phyloP scores from a whole-genome alignment of 1,140 invertebrate species.

The Oscheius sp. region DNA sequence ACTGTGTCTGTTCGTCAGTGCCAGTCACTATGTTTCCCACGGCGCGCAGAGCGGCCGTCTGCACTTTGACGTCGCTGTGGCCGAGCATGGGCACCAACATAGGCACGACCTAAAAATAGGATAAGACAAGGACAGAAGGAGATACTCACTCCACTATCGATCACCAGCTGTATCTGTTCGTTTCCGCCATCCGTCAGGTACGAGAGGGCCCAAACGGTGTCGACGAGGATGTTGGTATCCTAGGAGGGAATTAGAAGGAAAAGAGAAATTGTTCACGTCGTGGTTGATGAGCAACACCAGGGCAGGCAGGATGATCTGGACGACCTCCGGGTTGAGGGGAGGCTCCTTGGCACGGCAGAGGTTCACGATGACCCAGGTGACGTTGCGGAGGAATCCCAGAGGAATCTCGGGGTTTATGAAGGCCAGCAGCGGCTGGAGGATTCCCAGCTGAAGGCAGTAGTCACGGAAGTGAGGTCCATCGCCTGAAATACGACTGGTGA shows the following conservation, averaged over 20 bases:
- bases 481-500: slow-evolving; percentile 70
- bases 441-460: slow-evolving; percentile 83
- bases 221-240: slow-evolving; percentile 95
- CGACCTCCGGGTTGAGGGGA: slow-evolving; percentile 63
- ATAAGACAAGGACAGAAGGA: neutral
- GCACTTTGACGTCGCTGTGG: slow-evolving; percentile 91
- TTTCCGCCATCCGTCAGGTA: slow-evolving; percentile 97
- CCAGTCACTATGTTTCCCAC: slow-evolving; percentile 99
- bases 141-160: slow-evolving; percentile 76
- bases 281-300: slow-evolving; percentile 90
- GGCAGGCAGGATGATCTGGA: slow-evolving; percentile 75
- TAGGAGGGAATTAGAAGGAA: slow-evolving; percentile 46
- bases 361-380: slow-evolving; percentile 98
- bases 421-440: slow-evolving; percentile 80
- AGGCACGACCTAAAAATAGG: slow-evolving; percentile 69
- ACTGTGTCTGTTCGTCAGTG: slow-evolving; percentile 95
- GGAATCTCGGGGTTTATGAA: slow-evolving; percentile 91
- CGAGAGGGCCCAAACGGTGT: slow-evolving; percentile 98
- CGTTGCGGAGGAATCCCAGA: slow-evolving; percentile 85
- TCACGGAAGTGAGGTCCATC: slow-evolving; percentile 85
- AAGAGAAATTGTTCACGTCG: too few species aligned
- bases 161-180: slow-evolving; percentile 95
- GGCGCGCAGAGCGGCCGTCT: slow-evolving; percentile 91
- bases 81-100: slow-evolving; percentile 88
- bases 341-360: slow-evolving; percentile 93